Evolutionary conservation across 2,888 invertebrate genomes (phyloP).

Genomic region (Caenorhabditis japonica): DNA sequence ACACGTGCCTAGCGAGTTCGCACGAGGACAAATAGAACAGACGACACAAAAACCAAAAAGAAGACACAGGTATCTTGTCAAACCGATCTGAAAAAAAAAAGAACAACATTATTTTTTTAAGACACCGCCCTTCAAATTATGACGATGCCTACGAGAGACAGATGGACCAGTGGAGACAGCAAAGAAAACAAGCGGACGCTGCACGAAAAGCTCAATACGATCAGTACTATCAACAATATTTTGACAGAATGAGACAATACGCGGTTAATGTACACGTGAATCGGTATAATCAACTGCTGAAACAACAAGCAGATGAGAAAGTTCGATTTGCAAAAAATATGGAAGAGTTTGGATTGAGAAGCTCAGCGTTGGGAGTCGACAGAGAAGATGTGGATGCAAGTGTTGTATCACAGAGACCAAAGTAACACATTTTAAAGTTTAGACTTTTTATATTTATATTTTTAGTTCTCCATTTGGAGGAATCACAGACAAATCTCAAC

Average conservation of each 20-base stretch:
- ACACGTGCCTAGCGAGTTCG: conserved; percentile 30
- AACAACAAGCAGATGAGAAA: conserved; percentile 52
- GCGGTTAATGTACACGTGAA: conserved; percentile 52
- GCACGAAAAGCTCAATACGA: conserved; percentile 42
- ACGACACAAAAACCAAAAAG: conserved; percentile 38
- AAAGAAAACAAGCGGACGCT: conserved; percentile 34
- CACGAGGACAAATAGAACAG: conserved; percentile 20
- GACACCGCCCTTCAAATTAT: conserved; percentile 32
- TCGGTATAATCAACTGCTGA: conserved; percentile 54
- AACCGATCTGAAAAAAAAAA: too few species aligned
- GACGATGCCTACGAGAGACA: conserved; percentile 30
- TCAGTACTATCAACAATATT: conserved; percentile 62
- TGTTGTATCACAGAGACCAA: conserved; percentile 18
- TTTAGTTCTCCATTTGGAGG: conserved; percentile 61
- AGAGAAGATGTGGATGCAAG: conserved; percentile 26
- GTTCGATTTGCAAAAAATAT: conserved; percentile 53
- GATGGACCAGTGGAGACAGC: conserved; percentile 40
- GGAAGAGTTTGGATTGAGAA: conserved; percentile 56
- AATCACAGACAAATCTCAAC: conserved; percentile 44
- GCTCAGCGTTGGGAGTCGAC: conserved; percentile 42
- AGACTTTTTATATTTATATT: neutral
- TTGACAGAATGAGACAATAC: conserved; percentile 60
- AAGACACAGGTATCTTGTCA: conserved; percentile 25
- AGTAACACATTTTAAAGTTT: conserved; percentile 1
- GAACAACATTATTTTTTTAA: neutral